Percentiles rank a stretch among this genome's conserved stretches.
phyloP scores from a whole-genome alignment of 2,113 vertebrate species.

The Polypterus bichir region DNA sequence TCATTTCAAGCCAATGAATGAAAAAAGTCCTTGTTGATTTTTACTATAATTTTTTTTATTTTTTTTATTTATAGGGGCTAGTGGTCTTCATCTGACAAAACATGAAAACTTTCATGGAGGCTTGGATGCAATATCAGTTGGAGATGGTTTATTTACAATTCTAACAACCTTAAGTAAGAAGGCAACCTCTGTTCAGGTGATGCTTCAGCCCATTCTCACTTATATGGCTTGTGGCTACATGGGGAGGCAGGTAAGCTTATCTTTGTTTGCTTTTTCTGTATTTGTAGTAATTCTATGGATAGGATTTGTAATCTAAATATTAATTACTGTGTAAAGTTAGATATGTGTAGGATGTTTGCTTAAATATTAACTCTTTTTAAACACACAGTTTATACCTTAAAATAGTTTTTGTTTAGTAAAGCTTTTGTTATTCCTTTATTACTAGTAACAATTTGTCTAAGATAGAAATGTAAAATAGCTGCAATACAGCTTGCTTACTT shows the following conservation, averaged over 20 bases:
- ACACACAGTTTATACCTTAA: constrained; percentile 1
- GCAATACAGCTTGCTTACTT: no score
- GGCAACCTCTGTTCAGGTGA: constrained; percentile 87
- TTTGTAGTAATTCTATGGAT: neutral
- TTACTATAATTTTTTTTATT: constrained; percentile 7
- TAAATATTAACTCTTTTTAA: no score
- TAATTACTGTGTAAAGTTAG: no score
- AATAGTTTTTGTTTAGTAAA: neutral
- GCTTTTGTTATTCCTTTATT: neutral
- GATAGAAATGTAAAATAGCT: no score
- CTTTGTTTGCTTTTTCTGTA: neutral
- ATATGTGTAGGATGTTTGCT: no score
- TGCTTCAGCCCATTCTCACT: constrained; percentile 95
- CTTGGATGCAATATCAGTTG: constrained; percentile 93
- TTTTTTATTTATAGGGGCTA: constrained; percentile 63
- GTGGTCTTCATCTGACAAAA: constrained; percentile 92
- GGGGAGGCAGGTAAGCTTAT: constrained; percentile 77
- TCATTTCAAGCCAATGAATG: no score
- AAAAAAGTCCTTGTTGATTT: neutral
- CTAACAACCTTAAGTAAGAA: constrained; percentile 93
- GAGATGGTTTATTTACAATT: constrained; percentile 93
- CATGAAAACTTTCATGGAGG: constrained; percentile 97
- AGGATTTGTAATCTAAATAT: no score
- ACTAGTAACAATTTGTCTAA: no score
- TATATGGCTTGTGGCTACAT: constrained; percentile 99